These are phyloP conservation scores for Amphiprion clarkii DNA, from an alignment of 2,797 vertebrate genomes.

Conservation along the genomic window DNA sequence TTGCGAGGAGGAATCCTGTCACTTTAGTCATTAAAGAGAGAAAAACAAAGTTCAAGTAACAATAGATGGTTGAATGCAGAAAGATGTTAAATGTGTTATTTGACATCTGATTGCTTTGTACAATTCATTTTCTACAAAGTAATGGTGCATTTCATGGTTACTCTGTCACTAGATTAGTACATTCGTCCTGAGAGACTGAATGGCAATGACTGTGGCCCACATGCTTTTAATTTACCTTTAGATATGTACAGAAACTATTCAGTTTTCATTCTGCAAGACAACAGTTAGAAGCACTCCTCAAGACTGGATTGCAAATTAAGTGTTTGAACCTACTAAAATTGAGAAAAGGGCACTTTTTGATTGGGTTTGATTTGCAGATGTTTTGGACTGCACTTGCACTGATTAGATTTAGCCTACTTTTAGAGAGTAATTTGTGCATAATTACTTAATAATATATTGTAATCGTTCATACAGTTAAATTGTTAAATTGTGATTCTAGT, in stretches of 20 bases:
- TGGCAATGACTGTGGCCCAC: not conserved
- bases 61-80: not conserved
- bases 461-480: no score
- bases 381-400: constrained; percentile 20
- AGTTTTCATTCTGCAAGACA: not conserved
- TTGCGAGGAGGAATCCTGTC: not conserved
- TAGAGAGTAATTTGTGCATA: not conserved
- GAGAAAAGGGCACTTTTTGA: constrained; percentile 26
- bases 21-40: not conserved
- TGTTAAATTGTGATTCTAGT: not conserved
- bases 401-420: constrained; percentile 28
- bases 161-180: not conserved
- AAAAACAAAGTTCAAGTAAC: not conserved
- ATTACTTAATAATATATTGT: not conserved
- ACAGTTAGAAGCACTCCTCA: not conserved
- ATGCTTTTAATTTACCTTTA: not conserved
- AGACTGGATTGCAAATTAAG: constrained; percentile 23
- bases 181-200: not conserved
- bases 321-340: constrained; percentile 14
- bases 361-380: constrained; percentile 47
- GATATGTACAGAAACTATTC: not conserved
- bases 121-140: not conserved
- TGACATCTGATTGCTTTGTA: not conserved
- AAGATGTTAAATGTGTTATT: no score
- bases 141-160: not conserved